Base-by-base conservation (phyloP, 2,888 invertebrate genomes). In the Sycophila texana region DNA sequence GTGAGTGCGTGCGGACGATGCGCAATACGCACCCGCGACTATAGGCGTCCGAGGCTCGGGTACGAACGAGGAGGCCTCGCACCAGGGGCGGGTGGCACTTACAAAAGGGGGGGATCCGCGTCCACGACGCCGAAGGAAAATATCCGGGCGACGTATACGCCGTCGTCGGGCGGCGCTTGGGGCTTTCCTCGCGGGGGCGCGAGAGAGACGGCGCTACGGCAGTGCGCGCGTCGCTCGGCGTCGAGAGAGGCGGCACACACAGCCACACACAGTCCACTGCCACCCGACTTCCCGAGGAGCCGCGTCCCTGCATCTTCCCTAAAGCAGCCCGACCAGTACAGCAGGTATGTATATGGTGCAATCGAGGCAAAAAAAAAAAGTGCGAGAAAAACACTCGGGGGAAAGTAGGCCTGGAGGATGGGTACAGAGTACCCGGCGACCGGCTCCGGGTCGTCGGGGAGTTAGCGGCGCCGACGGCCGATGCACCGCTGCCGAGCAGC, bases 221-320 rank as follows among this genome's bases (percentile, higher is more conserved):
- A 49, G 61, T 65, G 49, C 58, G 30, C 61, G 71, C 70, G 51
- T 67, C 61, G 77, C 75, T 39, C 39, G 39, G 39, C 39, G 39
- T 39, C 39, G 39, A 10, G 39, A 39, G 39, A 39, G 39, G 39
- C 39, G 39, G 10, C 26, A 60, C 67, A 30, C 60, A 55, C 63
- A 18, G 65, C 49, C 77, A 53, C 68, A 14, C 81, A 63, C 87
- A 87, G 87, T 87, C 87, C 88, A 89, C 89, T 89, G 89, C 88
- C 89, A 88, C 86, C 86, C 60, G 10, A 51, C 39, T 39, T 60
- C 49, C 12, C 72, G n/a, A 55, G 68, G 22, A 18, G 22, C 47
- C 12, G 60, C 26, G 68, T 39, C 39, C 39, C 39, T 39, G 82
- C 81, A 75, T 84, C 83, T 84, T 83, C 83, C 73, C 39, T 39